phyloP scores from a whole-genome alignment of 2,113 vertebrate species.

The Turnix velox region DNA sequence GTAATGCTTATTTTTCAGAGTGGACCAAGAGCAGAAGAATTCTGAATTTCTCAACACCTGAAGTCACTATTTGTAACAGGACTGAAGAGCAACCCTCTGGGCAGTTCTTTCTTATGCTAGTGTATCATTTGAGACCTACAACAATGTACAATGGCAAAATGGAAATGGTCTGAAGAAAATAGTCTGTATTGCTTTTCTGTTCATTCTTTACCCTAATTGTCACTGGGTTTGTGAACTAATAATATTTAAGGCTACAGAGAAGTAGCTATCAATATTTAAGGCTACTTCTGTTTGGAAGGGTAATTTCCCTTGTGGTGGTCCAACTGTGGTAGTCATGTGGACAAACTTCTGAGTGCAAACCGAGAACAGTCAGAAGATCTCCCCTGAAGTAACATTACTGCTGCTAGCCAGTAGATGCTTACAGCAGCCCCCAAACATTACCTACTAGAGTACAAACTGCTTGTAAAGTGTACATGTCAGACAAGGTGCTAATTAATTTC shows the following conservation, averaged over 20 bases:
- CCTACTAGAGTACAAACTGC: background rate
- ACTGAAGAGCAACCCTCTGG: background rate
- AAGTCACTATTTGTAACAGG: background rate
- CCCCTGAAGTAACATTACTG: background rate
- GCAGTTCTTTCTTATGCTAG: background rate
- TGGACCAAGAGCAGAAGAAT: background rate
- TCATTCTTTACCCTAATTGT: background rate
- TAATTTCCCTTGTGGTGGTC: background rate
- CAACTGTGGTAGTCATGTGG: background rate
- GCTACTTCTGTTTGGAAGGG: background rate
- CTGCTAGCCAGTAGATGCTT: background rate
- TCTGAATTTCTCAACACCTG: slow-evolving; percentile 5
- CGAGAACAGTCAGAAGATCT: background rate
- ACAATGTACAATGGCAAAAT: background rate
- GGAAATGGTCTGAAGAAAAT: background rate
- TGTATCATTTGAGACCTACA: background rate
- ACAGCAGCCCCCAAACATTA: background rate
- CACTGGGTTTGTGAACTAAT: background rate
- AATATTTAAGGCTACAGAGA: slow-evolving; percentile 1
- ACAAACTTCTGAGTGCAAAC: slow-evolving; percentile 16
- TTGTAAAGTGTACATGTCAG: background rate
- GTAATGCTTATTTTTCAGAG: background rate
- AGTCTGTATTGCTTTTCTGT: slow-evolving; percentile 6
- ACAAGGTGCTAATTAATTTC: slow-evolving; percentile 19
- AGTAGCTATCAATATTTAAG: background rate